Evolutionary conservation across 2,797 vertebrate species (phyloP).

Genomic region (Karalla daura): DNA sequence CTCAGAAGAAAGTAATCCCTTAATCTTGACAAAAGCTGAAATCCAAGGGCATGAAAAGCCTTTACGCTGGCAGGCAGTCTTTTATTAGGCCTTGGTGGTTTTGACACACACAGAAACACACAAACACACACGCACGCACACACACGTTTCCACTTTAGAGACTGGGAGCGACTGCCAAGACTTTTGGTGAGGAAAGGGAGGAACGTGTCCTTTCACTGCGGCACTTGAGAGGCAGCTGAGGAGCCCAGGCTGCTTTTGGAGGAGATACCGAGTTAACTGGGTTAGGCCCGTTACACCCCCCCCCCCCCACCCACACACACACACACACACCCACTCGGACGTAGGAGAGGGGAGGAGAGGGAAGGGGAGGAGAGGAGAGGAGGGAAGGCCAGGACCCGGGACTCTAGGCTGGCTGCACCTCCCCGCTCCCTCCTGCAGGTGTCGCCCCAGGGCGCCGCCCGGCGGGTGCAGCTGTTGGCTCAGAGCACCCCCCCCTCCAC

Average conservation of each 20-base stretch:
- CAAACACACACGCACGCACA: slow-evolving; percentile 27
- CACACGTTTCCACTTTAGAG: slow-evolving; percentile 55
- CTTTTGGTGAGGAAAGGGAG: slow-evolving; percentile 50
- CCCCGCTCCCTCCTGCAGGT: slow-evolving; percentile 62
- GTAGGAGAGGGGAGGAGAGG: background rate
- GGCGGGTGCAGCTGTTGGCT: slow-evolving; percentile 53
- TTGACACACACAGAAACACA: slow-evolving; percentile 60
- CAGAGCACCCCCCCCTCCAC: slow-evolving; percentile 28
- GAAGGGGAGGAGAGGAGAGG: background rate
- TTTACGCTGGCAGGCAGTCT: slow-evolving; percentile 66
- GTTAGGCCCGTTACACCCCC: slow-evolving; percentile 58
- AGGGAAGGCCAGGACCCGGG: background rate
- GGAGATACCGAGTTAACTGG: slow-evolving; percentile 61
- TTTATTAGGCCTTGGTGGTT: slow-evolving; percentile 73
- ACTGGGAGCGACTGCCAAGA: slow-evolving; percentile 57
- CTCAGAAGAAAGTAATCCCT: slow-evolving; percentile 79
- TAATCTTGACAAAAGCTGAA: slow-evolving; percentile 80
- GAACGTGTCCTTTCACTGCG: slow-evolving; percentile 59
- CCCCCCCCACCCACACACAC: slow-evolving; percentile 12
- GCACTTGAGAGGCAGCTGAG: slow-evolving; percentile 63
- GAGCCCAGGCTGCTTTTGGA: slow-evolving; percentile 42
- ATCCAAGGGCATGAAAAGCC: slow-evolving; percentile 78
- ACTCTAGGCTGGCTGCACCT: slow-evolving; percentile 45
- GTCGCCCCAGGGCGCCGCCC: slow-evolving; percentile 69
- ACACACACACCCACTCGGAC: too few relatives aligned